Conservation (phyloP, 2,797 vertebrate genomes). For the Acestrorhynchus altus region DNA sequence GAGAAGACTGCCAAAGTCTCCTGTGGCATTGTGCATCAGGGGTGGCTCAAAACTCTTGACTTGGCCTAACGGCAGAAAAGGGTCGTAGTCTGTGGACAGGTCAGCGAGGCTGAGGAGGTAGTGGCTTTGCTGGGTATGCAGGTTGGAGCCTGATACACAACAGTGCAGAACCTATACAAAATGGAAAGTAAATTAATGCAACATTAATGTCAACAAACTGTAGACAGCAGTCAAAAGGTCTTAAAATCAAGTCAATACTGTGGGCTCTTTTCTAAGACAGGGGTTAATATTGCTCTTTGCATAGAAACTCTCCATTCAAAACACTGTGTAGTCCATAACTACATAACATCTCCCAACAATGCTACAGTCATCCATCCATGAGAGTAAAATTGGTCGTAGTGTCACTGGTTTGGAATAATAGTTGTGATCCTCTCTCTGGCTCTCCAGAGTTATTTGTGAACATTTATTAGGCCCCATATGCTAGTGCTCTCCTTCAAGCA, state of each 20-base stretch:
- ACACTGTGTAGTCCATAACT: too few relatives aligned
- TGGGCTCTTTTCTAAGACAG: too few relatives aligned
- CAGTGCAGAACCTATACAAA: slow-evolving; percentile 89
- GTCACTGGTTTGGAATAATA: not conserved
- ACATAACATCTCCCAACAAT: not conserved
- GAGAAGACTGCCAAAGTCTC: slow-evolving; percentile 89
- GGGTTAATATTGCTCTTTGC: too few relatives aligned
- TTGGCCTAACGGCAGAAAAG: slow-evolving; percentile 87
- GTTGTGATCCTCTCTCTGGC: too few relatives aligned
- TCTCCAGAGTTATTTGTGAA: not conserved
- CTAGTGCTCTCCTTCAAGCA: not conserved
- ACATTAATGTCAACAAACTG: too few relatives aligned
- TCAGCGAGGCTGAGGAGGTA: slow-evolving; percentile 92
- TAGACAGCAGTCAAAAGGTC: too few relatives aligned
- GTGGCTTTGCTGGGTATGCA: slow-evolving; percentile 93
- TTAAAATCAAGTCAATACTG: too few relatives aligned
- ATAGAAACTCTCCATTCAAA: too few relatives aligned
- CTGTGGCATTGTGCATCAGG: slow-evolving; percentile 73
- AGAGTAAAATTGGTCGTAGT: not conserved
- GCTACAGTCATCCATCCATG: not conserved
- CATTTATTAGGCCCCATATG: not conserved
- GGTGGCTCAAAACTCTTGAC: slow-evolving; percentile 86
- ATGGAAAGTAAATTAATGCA: not conserved
- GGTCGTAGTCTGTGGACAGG: slow-evolving; percentile 90
- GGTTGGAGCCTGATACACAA: slow-evolving; percentile 92